Evolutionary conservation across 2,113 vertebrate genomes (phyloP), one percentile per base, ranked within the genome.

Genomic region (Varanus komodoensis): DNA sequence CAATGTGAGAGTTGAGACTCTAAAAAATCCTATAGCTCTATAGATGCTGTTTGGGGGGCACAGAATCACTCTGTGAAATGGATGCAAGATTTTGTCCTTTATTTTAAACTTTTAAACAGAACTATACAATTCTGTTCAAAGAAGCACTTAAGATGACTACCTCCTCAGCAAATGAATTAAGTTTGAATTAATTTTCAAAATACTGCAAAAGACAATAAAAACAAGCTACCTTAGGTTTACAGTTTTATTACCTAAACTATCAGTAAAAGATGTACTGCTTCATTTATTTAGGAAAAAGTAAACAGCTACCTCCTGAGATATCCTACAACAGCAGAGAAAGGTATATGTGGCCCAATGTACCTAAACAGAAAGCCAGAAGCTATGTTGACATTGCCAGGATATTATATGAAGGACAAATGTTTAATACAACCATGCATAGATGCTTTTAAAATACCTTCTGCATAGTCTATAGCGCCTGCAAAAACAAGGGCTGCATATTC

Each of bases 401-500:
- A 4, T 88, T 73, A 82, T 7, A 52, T 34, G 15, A 69, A 88
- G 15, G 52, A 8, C 6, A 77, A 77, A 52, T 11, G 25, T 71
- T 82, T 54, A 81, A 50, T 8, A 71, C 25, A 19, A 14, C 12
- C 27, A 11, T 11, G 32, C 23, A 34, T 34, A 86, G 82, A 64
- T 81, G 0, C 5, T 27, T 74, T 89, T 34, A 78, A 12, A 54
- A 93, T 96, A 99, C 99, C 99, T 98, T 99, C 98, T 75, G 98
- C 93, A 90, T 98, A 99, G 48, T 97, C 96, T 95, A 99, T 96
- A 69, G 98, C 98, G 89, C 99, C 99, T 0, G 99, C 97, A 95
- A 99, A 99, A 44, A 99, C 99, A 0, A 99, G 97, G 82, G 99
- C 98, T 14, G 98, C 98, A 75, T 98, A 99, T 87, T 99, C 99